phyloP scores from a whole-genome alignment of 2,888 invertebrate species.

The Xestia c-nigrum region DNA sequence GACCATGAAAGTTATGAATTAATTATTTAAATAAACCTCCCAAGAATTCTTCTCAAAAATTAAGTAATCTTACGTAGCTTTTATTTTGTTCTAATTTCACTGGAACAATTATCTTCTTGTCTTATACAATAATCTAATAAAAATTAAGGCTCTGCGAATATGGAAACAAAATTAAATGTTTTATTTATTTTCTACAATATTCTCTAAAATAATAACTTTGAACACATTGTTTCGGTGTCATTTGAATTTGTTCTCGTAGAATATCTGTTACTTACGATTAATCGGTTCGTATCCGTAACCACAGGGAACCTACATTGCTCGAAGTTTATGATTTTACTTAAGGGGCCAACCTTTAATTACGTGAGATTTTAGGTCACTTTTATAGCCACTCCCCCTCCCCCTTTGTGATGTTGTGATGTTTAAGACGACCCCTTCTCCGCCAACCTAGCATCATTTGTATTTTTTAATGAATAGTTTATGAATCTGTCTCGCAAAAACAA shows the following conservation, averaged over 20 bases:
- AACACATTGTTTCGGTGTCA: neutral
- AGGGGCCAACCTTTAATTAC: too few relatives aligned
- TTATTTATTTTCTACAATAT: neutral
- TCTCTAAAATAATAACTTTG: neutral
- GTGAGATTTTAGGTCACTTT: too few relatives aligned
- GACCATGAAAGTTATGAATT: conserved; percentile 5
- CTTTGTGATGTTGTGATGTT: too few relatives aligned
- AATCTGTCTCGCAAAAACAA: too few relatives aligned
- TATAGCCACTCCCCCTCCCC: too few relatives aligned
- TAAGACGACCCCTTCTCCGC: too few relatives aligned
- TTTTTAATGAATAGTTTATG: too few relatives aligned
- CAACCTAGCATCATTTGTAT: too few relatives aligned
- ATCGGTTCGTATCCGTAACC: conserved; percentile 8
- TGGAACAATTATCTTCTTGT: neutral
- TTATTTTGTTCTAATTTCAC: neutral
- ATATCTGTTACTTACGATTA: conserved; percentile 19
- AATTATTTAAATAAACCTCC: neutral
- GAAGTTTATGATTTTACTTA: conserved; percentile 24
- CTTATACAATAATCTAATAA: neutral
- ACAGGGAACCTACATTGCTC: conserved; percentile 5
- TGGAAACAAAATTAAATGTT: neutral
- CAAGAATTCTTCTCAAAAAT: neutral
- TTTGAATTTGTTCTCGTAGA: neutral
- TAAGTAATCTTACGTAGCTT: neutral
- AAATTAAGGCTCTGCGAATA: conserved; percentile 5